phyloP scores from a whole-genome alignment of 2,888 invertebrate species.

The Hecatera dysodea region DNA sequence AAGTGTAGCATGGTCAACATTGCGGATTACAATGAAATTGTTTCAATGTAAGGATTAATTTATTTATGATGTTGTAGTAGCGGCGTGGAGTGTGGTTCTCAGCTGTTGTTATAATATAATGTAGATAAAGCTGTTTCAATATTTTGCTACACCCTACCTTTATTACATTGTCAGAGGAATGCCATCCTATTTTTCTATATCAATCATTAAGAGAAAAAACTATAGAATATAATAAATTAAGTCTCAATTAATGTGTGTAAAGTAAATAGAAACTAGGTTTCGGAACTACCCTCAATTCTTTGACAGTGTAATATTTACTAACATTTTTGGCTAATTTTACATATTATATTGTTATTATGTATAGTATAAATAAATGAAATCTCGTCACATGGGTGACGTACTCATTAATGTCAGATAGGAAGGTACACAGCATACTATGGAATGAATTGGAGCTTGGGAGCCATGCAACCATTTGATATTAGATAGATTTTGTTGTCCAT shows the following conservation, averaged over 20 bases:
- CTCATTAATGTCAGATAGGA: constrained; percentile 49
- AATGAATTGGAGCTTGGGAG: constrained; percentile 70
- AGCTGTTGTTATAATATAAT: constrained; percentile 44
- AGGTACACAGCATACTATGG: constrained; percentile 58
- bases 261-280: constrained; percentile 28
- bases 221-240: constrained; percentile 23
- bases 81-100: constrained; percentile 62
- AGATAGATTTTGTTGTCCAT: constrained; percentile 88
- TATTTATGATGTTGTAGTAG: constrained; percentile 56
- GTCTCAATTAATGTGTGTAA: constrained; percentile 24
- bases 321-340: constrained; percentile 55
- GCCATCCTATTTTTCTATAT: constrained; percentile 44
- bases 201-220: constrained; percentile 12
- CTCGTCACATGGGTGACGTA: constrained; percentile 59
- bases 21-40: constrained; percentile 65
- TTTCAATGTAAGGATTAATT: constrained; percentile 68
- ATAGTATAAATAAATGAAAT: constrained; percentile 50
- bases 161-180: constrained; percentile 57
- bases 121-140: constrained; percentile 56
- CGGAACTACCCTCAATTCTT: constrained; percentile 36
- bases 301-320: constrained; percentile 54
- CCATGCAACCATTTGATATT: constrained; percentile 84
- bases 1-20: constrained; percentile 64
- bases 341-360: constrained; percentile 51
- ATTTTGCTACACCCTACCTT: constrained; percentile 29